Base-by-base conservation (phyloP, 1,140 invertebrate species). In the Pseudomyrmex gracilis region DNA sequence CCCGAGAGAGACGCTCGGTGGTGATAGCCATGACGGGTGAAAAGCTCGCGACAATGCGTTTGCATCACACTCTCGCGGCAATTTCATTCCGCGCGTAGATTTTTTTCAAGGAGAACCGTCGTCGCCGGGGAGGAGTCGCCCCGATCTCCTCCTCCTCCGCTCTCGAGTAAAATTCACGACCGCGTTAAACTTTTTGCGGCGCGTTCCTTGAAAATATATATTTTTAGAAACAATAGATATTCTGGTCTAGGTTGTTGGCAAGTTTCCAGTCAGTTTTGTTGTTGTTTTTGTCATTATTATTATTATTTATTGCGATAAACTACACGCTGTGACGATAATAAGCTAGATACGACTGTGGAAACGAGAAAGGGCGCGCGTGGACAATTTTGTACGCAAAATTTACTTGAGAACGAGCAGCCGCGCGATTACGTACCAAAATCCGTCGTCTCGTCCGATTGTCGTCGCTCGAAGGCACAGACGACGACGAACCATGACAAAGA, bases 101-200 rank as follows among this genome's bases (percentile, higher is more conserved):
- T 82, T 82, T 82, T 61, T 82, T 82, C 78, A 82, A 82, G 78
- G 58, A 82, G 78, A 82, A 63, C 13, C 57, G n/a, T 4, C 45
- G 15, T 4, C 1, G 7, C 10, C 22, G 57, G 43, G 60, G 43
- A n/a, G 45, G n/a, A n/a, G 0, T 61, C 9, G 34, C 7, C 20
- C 7, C 20, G 9, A 55, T 58, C n/a, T n/a, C n/a, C n/a, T 78
- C 17, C 15, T 68, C 8, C 12, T 34, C 2, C 15, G 73, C 15
- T 43, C 15, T 43, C 71, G 71, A 57, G 55, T 13, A 9, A 13
- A 34, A 5, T 34, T 34, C 34, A 34, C 5, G 34, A 34, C 34
- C 34, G 34, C 34, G 34, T 34, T 34, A 7, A 34, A 34, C 5
- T 34, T 34, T 34, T 34, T n/a, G n/a, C n/a, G n/a, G n/a, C n/a